Base-by-base conservation (phyloP, 2,888 invertebrate species). In the Hypolimnas misippus region DNA sequence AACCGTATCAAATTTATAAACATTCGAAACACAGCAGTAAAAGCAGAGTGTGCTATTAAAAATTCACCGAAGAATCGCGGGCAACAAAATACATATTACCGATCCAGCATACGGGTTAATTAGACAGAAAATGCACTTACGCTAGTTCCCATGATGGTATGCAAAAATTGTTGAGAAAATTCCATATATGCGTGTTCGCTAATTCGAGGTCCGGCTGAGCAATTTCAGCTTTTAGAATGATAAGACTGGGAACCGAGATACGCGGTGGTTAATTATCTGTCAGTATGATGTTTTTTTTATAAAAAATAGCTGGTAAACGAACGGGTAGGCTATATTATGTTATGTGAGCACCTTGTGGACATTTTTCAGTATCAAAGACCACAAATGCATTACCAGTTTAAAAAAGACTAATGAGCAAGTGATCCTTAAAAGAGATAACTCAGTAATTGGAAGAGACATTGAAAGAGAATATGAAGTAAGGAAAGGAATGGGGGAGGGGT, bases 151-250 rank as follows among this genome's bases (percentile, higher is more conserved):
- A 90, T 76, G 85, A 76, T 71, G 90, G 89, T 84, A 90, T 90
- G 90, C 90, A 89, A 85, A 90, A 91, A 91, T 89, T 89, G 89
- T 89, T 90, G 89, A 85, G 89, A 90, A 88, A 83, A 88, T 86
- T 84, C 84, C 81, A 72, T 70, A 73, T 74, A 73, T 79, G 77
- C 79, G 88, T 88, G 89, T 84, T 75, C 73, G 86, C 81, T 87
- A 87, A 89, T 88, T 79, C 77, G 75, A 70, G 64, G 64, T 62
- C 69, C 75, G 73, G 66, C 70, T 75, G 14, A 70, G 72, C 84
- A 88, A 87, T 88, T 84, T 84, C 82, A 83, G 81, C 88, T 82
- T 89, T 87, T 89, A 87, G 81, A 75, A 49, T 14, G 29, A 49
- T 63, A 50, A 76, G 74, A 81, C 76, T 77, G 79, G 79, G 78